Conservation (phyloP, 2,797 vertebrate genomes). For the Botia kubotai region DNA sequence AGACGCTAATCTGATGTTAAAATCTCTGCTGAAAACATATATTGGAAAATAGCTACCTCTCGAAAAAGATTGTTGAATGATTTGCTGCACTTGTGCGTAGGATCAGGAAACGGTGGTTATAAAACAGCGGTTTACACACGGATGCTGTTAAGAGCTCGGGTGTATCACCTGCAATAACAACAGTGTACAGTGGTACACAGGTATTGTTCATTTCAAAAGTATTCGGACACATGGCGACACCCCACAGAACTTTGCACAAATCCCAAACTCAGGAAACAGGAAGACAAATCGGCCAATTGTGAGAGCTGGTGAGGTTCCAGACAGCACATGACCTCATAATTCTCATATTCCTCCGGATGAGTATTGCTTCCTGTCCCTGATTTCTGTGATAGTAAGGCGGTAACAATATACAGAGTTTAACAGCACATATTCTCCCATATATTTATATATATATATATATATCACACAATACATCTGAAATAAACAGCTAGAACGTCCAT, state of each 20-base stretch:
- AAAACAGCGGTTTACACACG: not conserved
- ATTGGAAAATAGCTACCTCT: conserved; percentile 48
- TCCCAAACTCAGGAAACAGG: conserved; percentile 44
- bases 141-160: conserved; percentile 52
- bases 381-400: conserved; percentile 7
- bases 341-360: conserved; percentile 14
- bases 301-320: conserved; percentile 23
- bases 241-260: conserved; percentile 31
- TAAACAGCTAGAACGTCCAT: conserved; percentile 28
- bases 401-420: conserved; percentile 16
- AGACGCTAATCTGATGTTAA: conserved; percentile 36
- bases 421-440: conserved; percentile 15
- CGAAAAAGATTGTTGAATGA: conserved; percentile 29
- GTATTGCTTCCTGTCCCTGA: conserved; percentile 41
- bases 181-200: conserved; percentile 5
- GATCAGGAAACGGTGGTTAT: not conserved
- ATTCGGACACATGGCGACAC: not conserved
- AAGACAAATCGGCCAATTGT: conserved; percentile 44
- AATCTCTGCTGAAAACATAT: conserved; percentile 38
- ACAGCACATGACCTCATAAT: conserved; percentile 43
- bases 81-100: conserved; percentile 7
- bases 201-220: not conserved
- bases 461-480: conserved; percentile 14
- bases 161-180: conserved; percentile 46
- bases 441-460: not conserved